These are phyloP conservation scores for Varanus komodoensis DNA, from an alignment of 2,113 vertebrate species.

Conservation along the genomic window DNA sequence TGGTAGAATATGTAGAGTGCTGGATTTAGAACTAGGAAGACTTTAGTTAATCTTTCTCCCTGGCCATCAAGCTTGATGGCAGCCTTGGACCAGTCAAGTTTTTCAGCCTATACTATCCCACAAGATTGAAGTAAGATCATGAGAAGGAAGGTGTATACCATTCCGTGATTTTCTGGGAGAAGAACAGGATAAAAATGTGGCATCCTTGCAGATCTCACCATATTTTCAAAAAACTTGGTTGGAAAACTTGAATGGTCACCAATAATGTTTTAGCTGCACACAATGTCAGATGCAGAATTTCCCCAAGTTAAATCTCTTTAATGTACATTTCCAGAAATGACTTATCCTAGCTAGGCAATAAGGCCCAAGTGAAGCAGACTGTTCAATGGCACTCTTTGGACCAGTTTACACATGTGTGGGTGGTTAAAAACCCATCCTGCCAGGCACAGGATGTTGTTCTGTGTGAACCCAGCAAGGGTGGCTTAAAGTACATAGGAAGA, in stretches of 20 bases:
- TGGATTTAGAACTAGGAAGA: background rate
- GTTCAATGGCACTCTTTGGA: no score
- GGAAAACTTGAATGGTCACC: background rate
- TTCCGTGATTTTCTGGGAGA: background rate
- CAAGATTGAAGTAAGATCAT: background rate
- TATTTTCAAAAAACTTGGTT: background rate
- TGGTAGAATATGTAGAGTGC: background rate
- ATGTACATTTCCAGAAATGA: background rate
- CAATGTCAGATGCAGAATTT: background rate
- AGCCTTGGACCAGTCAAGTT: background rate
- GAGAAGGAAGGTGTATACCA: background rate
- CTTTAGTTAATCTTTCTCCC: background rate
- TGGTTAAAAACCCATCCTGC: no score
- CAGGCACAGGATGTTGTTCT: no score
- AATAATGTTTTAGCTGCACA: background rate
- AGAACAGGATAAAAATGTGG: background rate
- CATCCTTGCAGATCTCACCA: no score
- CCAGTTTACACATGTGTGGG: no score
- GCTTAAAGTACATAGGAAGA: no score
- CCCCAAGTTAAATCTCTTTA: background rate
- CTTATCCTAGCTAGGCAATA: background rate
- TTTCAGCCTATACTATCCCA: background rate
- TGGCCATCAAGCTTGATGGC: background rate
- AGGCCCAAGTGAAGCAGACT: no score
- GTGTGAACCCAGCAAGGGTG: no score